A percentile compares a stretch with the other conserved stretches of the same genome.
Evolutionary conservation across 2,113 vertebrate species (phyloP).

Genomic region (Neomonachus schauinslandi): DNA sequence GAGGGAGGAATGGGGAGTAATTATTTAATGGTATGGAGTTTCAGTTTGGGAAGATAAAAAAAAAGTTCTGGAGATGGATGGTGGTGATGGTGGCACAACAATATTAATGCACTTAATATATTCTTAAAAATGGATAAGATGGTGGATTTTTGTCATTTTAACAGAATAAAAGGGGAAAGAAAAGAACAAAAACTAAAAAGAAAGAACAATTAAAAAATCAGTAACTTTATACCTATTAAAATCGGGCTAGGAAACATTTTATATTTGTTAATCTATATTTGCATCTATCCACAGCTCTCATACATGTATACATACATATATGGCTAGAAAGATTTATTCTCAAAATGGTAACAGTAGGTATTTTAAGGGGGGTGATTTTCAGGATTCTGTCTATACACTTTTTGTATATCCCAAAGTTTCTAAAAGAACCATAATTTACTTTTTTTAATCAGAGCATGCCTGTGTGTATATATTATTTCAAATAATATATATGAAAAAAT

Average conservation of each 20-base stretch:
- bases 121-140: neutral
- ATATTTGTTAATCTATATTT: neutral
- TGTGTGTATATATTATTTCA: neutral
- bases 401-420: neutral
- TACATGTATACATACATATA: neutral
- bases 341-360: neutral
- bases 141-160: neutral
- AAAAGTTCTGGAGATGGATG: neutral
- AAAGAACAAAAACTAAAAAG: neutral
- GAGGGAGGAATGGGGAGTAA: neutral
- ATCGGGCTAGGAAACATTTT: neutral
- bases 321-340: neutral
- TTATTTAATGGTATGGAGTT: neutral
- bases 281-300: neutral
- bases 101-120: neutral
- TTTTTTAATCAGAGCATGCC: neutral
- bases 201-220: neutral
- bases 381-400: neutral
- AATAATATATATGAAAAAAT: neutral
- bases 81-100: neutral
- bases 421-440: neutral
- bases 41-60: neutral
- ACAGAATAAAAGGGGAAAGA: neutral
- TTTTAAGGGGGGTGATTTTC: neutral
- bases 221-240: neutral